Conservation (phyloP, 2,797 vertebrate genomes). For the Oreortyx pictus region DNA sequence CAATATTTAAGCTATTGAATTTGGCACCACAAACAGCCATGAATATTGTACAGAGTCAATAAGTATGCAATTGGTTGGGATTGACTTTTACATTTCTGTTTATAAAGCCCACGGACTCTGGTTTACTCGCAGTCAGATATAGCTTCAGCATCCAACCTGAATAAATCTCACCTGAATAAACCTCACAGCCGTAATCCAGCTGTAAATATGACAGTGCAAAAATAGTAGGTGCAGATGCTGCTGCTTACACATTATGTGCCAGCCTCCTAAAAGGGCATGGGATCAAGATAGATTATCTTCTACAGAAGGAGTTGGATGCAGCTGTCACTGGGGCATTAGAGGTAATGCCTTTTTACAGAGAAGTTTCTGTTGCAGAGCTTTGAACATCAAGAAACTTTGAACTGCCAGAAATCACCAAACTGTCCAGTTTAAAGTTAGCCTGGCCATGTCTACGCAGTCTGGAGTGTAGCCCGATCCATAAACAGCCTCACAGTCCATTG, state of each 20-base stretch:
- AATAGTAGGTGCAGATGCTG: background rate
- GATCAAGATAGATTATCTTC: background rate
- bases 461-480: background rate
- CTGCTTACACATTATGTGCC: background rate
- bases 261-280: background rate
- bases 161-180: background rate
- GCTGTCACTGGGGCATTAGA: background rate
- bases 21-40: background rate
- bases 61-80: background rate
- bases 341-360: background rate
- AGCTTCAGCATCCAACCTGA: background rate
- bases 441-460: background rate
- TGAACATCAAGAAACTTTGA: background rate
- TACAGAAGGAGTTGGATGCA: background rate
- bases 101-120: background rate
- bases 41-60: background rate
- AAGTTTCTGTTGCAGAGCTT: background rate
- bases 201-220: background rate
- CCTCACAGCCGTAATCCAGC: background rate
- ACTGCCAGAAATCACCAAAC: background rate
- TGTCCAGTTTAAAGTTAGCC: background rate
- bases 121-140: background rate
- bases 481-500: background rate
- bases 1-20: conserved; percentile 11
- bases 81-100: background rate